These are phyloP conservation scores for Pristionchus fissidentatus DNA, from an alignment of 2,888 invertebrate species.

Conservation along the genomic window DNA sequence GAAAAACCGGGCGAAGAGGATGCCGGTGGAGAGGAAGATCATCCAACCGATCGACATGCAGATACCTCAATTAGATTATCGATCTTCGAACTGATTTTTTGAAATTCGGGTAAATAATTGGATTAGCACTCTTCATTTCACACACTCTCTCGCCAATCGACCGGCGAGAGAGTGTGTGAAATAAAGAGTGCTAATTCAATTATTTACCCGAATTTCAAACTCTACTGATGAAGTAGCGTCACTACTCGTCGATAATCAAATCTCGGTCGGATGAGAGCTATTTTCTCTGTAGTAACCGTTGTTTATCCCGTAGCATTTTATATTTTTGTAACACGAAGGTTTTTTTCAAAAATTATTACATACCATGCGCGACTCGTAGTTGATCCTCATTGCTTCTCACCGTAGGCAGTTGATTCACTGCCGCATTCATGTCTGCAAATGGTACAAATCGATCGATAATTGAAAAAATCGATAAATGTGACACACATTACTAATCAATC, in stretches of 20 bases:
- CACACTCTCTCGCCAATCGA: too few species aligned
- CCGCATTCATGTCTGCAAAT: not conserved
- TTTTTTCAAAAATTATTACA: too few species aligned
- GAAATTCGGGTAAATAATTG: not conserved
- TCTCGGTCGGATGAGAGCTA: not conserved
- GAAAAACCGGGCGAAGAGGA: slow-evolving; percentile 61
- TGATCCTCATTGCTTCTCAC: slow-evolving; percentile 47
- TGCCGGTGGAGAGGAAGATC: slow-evolving; percentile 60
- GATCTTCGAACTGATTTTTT: not conserved
- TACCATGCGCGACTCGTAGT: slow-evolving; percentile 43
- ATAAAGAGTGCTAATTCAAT: too few species aligned
- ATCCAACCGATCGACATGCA: slow-evolving; percentile 58
- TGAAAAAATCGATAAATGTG: not conserved
- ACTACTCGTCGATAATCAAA: not conserved
- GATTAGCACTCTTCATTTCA: too few species aligned
- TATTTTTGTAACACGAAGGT: not conserved
- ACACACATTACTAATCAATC: not conserved
- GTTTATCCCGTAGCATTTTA: not conserved
- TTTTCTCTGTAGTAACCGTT: not conserved
- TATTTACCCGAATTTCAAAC: too few species aligned
- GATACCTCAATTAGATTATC: slow-evolving; percentile 52
- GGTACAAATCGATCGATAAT: not conserved
- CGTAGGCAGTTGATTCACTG: slow-evolving; percentile 13
- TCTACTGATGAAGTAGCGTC: too few species aligned
- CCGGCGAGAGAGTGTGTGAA: too few species aligned